phyloP scores from a whole-genome alignment of 2,888 invertebrate species.

The Agrotis clavis region DNA sequence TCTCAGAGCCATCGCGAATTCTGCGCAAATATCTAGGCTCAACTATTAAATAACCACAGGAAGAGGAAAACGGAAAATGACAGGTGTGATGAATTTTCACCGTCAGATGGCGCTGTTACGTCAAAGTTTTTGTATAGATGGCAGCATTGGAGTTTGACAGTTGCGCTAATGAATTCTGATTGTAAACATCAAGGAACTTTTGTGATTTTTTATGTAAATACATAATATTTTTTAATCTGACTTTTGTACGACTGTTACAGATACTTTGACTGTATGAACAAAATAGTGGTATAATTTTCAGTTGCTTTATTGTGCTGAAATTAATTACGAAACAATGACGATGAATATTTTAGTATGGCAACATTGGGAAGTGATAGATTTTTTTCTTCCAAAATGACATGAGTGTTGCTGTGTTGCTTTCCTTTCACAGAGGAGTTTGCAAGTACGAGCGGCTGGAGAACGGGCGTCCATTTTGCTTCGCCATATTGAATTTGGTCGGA shows the following conservation, averaged over 20 bases:
- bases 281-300: not conserved
- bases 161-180: slow-evolving; percentile 24
- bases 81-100: slow-evolving; percentile 54
- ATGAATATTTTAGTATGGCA: slow-evolving; percentile 67
- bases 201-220: slow-evolving; percentile 2
- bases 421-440: slow-evolving; percentile 74
- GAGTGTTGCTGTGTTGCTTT: slow-evolving; percentile 75
- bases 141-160: slow-evolving; percentile 68
- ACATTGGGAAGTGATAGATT: slow-evolving; percentile 61
- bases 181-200: not conserved
- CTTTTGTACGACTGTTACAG: accelerated
- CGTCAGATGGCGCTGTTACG: slow-evolving; percentile 74
- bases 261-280: too few species aligned
- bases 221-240: not conserved
- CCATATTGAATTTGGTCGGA: slow-evolving; percentile 92
- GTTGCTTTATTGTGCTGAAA: slow-evolving; percentile 11
- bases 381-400: slow-evolving; percentile 67
- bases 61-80: slow-evolving; percentile 69
- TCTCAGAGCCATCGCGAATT: slow-evolving; percentile 84
- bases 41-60: slow-evolving; percentile 89
- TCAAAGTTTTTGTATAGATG: slow-evolving; percentile 70
- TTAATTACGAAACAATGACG: slow-evolving; percentile 8
- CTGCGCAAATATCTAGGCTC: slow-evolving; percentile 69
- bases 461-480: slow-evolving; percentile 91
- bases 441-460: slow-evolving; percentile 73